Evolutionary conservation across 2,113 vertebrate genomes (phyloP).

Genomic region (Clarias batrachus): DNA sequence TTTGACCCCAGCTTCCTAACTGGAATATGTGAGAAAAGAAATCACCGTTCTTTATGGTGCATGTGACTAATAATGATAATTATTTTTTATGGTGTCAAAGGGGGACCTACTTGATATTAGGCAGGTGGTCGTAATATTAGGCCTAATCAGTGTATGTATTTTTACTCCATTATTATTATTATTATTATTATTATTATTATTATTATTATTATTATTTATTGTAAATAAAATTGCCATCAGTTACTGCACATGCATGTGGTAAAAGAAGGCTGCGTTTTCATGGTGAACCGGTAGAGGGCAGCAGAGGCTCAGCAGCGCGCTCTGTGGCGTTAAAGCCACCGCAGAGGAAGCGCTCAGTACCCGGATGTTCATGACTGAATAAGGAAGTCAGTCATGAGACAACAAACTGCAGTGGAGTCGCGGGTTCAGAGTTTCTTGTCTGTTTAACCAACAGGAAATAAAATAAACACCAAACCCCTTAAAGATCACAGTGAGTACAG

Average conservation of each 20-base stretch:
- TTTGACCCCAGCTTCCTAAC: no score
- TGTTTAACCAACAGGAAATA: background rate
- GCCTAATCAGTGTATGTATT: no score
- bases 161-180: background rate
- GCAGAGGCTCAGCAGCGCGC: background rate
- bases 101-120: no score
- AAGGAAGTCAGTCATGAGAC: constrained; percentile 54
- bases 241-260: background rate
- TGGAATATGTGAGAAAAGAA: no score
- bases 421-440: background rate
- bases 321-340: background rate
- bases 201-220: background rate
- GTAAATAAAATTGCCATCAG: background rate
- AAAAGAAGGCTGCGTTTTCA: background rate
- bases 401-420: constrained; percentile 30
- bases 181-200: background rate
- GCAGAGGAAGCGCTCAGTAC: background rate
- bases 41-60: no score
- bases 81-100: no score
- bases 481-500: constrained; percentile 40
- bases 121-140: no score
- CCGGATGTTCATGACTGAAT: constrained; percentile 36
- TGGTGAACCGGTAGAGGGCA: constrained; percentile 26
- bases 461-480: background rate
- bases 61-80: no score